phyloP scores from a whole-genome alignment of 53 echinoderm and acorn worm genomes.

The Arbacia lixula region DNA sequence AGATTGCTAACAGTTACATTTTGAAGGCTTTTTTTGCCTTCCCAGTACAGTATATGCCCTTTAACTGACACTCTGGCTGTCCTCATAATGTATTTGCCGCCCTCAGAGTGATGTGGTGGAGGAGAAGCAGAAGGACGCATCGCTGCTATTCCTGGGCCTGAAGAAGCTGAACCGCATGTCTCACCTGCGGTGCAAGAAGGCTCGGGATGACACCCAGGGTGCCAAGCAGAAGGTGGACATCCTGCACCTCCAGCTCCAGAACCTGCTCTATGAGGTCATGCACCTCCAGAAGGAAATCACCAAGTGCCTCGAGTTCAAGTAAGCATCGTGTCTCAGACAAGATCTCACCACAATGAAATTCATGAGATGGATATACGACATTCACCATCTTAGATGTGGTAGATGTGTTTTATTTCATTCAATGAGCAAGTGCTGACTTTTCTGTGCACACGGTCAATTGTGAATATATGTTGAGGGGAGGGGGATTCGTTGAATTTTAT shows the following conservation, averaged over 20 bases:
- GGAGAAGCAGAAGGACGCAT: slow-evolving; percentile 75
- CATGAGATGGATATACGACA: too few relatives aligned
- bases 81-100: too few relatives aligned
- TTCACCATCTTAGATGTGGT: too few relatives aligned
- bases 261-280: slow-evolving; percentile 98
- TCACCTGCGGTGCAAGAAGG: slow-evolving; percentile 89
- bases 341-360: background rate
- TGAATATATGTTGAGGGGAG: too few relatives aligned
- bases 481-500: too few relatives aligned
- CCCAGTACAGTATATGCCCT: too few relatives aligned
- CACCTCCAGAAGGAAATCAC: slow-evolving; percentile 97
- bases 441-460: too few relatives aligned
- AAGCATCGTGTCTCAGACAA: slow-evolving; percentile 16
- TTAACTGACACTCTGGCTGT: too few relatives aligned
- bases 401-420: too few relatives aligned
- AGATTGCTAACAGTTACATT: too few relatives aligned
- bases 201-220: slow-evolving; percentile 81
- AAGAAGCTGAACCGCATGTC: slow-evolving; percentile 95
- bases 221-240: slow-evolving; percentile 92
- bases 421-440: too few relatives aligned
- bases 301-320: slow-evolving; percentile 98
- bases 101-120: slow-evolving; percentile 68
- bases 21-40: too few relatives aligned
- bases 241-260: slow-evolving; percentile 94
- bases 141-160: slow-evolving; percentile 83